phyloP scores from a whole-genome alignment of 1,140 invertebrate species.

The Proctacanthus coquilletti region DNA sequence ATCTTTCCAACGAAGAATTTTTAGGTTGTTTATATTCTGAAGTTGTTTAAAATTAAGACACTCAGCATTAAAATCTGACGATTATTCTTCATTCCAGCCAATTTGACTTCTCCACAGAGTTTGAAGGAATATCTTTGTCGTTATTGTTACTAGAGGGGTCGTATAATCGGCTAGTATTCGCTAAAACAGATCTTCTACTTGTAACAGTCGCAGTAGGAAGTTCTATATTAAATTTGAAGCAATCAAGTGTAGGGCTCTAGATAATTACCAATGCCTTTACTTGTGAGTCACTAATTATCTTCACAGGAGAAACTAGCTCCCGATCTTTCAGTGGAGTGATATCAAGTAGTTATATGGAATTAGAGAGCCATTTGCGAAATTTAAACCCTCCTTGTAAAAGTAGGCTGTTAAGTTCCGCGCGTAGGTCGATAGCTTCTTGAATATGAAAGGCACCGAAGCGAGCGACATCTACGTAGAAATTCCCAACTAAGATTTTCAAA shows the following conservation, averaged over 20 bases:
- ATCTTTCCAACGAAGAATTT: too few species aligned
- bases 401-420: slow-evolving; percentile 2
- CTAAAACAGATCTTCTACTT: slow-evolving; percentile 28
- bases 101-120: slow-evolving; percentile 16
- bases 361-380: slow-evolving; percentile 17
- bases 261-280: slow-evolving; percentile 11
- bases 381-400: slow-evolving; percentile 11
- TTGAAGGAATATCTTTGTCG: slow-evolving; percentile 28
- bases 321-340: too few species aligned
- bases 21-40: too few species aligned
- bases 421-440: slow-evolving; percentile 11
- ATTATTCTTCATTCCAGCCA: slow-evolving; percentile 22
- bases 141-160: slow-evolving; percentile 22
- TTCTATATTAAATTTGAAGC: too few species aligned
- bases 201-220: background rate
- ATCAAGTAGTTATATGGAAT: too few species aligned
- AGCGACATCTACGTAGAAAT: slow-evolving; percentile 29
- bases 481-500: slow-evolving; percentile 13
- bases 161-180: slow-evolving; percentile 20
- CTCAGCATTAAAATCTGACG: too few species aligned
- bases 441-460: slow-evolving; percentile 15
- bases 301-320: slow-evolving; percentile 10
- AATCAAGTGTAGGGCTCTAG: slow-evolving; percentile 10
- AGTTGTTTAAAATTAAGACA: too few species aligned
- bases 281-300: too few species aligned